Base-by-base conservation (phyloP, 2,797 vertebrate species). In the Uromys caudimaculatus region DNA sequence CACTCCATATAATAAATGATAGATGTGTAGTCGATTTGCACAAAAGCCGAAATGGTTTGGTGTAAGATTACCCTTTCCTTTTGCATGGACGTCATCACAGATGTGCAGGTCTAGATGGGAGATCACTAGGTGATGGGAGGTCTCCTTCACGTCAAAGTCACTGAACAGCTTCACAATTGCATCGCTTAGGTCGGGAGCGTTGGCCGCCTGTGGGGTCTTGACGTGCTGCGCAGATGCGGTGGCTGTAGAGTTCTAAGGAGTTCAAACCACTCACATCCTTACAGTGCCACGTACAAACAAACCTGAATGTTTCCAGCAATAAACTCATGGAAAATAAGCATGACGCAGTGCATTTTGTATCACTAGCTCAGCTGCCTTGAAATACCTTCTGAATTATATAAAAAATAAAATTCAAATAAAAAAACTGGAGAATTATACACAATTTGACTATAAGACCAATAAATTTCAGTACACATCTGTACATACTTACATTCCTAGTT, bases 31-130 rank as follows among this genome's bases (percentile, higher is more conserved):
- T 71, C 47, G 89, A 94, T 91, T 89, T 73, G 32, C 84, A 56
- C 21, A 76, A 86, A 90, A 93, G 88, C 0, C 69, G 92, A 95
- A 95, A 89, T n/a, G 67, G 16, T 78, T 67, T 75, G 14, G 88
- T 94, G 87, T 60, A 67, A 71, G 67, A 32, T 29, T 98, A 99
- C 99, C 99, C 99, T 99, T 99, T 98, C 99, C 99, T 98, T 99
- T 99, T 86, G 99, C 98, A 90, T 99, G 99, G 98, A 99, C 99
- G 98, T 99, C 99, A 89, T 99, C 99, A 87, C 99, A 99, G 98
- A 99, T 99, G 98, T 99, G 99, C 97, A 99, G 98, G 98, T 99
- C 99, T 60, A 99, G 99, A 98, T 99, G 99, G 89, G 99, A 99
- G 98, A 99, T 99, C 97, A 99, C 99, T 94, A 99, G 99, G 98